Evolutionary conservation across 2,888 invertebrate species (phyloP).

Genomic region (Lasioglossum pauxillum): DNA sequence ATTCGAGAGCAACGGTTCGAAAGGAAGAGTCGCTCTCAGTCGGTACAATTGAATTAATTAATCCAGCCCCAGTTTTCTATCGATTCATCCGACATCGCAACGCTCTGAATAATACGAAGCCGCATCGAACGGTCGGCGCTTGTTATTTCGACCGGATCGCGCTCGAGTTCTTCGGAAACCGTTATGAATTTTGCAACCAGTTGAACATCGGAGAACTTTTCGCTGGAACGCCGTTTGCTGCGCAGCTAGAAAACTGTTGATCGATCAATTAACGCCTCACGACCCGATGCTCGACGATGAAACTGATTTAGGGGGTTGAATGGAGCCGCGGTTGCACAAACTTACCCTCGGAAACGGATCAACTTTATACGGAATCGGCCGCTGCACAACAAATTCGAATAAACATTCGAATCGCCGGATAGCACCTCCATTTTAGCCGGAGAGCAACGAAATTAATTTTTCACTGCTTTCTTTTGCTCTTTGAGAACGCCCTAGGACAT

Average conservation of each 20-base stretch:
- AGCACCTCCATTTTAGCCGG: not conserved
- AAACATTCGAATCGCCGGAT: not conserved
- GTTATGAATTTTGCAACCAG: constrained; percentile 13
- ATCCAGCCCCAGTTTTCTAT: constrained; percentile 55
- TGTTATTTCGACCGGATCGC: constrained; percentile 47
- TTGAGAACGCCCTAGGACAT: not conserved
- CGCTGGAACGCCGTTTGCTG: not conserved
- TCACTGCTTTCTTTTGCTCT: not conserved
- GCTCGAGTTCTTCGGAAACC: not conserved
- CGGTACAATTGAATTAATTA: constrained; percentile 67
- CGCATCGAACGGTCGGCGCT: constrained; percentile 24
- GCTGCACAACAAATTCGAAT: not conserved
- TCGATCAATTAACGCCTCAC: constrained; percentile 18
- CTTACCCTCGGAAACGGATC: not conserved
- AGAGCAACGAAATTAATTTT: not conserved
- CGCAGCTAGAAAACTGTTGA: not conserved
- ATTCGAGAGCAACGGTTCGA: not conserved
- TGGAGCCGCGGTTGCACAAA: not conserved
- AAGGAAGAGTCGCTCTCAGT: constrained; percentile 32
- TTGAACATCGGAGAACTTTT: not conserved
- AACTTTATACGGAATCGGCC: not conserved
- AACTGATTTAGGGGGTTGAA: constrained; percentile 7
- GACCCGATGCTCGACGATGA: not conserved
- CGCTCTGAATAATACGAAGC: constrained; percentile 64
- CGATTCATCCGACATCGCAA: constrained; percentile 58